Conservation (phyloP, 2,113 vertebrate species). For the Pelodiscus sinensis region DNA sequence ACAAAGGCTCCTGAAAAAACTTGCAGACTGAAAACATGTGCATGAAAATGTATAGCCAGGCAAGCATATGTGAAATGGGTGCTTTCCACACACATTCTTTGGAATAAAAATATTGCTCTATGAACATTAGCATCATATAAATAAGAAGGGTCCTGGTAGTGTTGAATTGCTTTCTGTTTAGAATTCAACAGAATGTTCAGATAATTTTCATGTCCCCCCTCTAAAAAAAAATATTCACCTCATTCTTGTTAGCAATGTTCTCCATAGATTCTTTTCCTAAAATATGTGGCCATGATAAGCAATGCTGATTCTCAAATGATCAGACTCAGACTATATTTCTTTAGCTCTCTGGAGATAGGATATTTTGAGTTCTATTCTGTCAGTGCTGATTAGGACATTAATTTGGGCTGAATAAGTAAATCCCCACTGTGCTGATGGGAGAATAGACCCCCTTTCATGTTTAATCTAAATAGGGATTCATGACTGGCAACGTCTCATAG, state of each 20-base stretch:
- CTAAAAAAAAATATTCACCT: neutral
- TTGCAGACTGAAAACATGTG: slow-evolving; percentile 48
- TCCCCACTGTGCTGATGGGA: slow-evolving; percentile 45
- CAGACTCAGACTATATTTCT: slow-evolving; percentile 15
- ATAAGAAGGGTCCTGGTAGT: neutral
- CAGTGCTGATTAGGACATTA: slow-evolving; percentile 58
- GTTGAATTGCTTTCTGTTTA: neutral
- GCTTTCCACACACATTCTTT: slow-evolving; percentile 18
- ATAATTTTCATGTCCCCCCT: neutral
- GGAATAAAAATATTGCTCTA: slow-evolving; percentile 33
- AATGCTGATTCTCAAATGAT: slow-evolving; percentile 1
- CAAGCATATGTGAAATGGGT: slow-evolving; percentile 44
- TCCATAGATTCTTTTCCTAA: slow-evolving; percentile 15
- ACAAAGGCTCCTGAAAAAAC: slow-evolving; percentile 59
- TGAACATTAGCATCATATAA: slow-evolving; percentile 10
- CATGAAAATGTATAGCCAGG: slow-evolving; percentile 49
- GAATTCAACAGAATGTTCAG: neutral
- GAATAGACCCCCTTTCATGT: slow-evolving; percentile 67
- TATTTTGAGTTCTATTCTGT: slow-evolving; percentile 58
- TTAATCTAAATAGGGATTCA: slow-evolving; percentile 63
- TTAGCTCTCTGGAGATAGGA: slow-evolving; percentile 5
- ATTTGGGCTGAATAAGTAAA: slow-evolving; percentile 64
- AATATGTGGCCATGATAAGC: slow-evolving; percentile 28
- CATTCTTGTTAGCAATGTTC: neutral
- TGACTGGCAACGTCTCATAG: slow-evolving; percentile 53